Evolutionary conservation across 2,888 invertebrate species (phyloP), one percentile per base, ranked within the genome.

Genomic region (Digitonthophagus gazella): DNA sequence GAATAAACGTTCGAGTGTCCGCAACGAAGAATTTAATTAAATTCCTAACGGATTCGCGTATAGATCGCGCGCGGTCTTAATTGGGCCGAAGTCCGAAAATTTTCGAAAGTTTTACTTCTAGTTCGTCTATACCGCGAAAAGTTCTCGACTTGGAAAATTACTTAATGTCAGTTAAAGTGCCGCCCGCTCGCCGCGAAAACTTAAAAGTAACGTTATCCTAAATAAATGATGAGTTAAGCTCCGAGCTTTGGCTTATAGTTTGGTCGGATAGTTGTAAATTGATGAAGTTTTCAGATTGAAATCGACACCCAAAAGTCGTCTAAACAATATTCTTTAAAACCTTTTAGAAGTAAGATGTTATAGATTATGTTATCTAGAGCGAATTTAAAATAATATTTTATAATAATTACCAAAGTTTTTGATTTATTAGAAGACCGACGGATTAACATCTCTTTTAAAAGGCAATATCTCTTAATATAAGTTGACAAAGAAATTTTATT

Each of bases 1-100:
- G 16, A 68, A 65, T 68, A 68, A 68, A 68, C 68, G 61, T 68
- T 68, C 28, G 28, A 44, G 28, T 44, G 28, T 44, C 28, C 28
- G 28, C 28, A 11, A 44, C 28, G 28, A 44, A 44, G 28, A 44
- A 44, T 44, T 44, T 44, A 44, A 44, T 44, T 44, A 44, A 44
- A 44, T 44, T 44, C 28, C 11, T 44, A 44, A 11, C 3, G 28
- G 28, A 44, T 11, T 44, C 3, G 28, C 8, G 28, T 44, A n/a
- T n/a, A n/a, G 28, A 1, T 11, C 28, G 28, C 11, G 28, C 28
- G 11, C 28, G 28, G 28, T 44, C 28, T 44, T 44, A 44, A 44
- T 44, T 44, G 6, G 28, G 6, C 2, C 28, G 28, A 11, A 44
- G 28, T 6, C 8, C 28, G 28, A 44, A 44, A 44, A 1, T 44